phyloP scores from a whole-genome alignment of 2,888 invertebrate genomes.

The Mesochorus sp. region DNA sequence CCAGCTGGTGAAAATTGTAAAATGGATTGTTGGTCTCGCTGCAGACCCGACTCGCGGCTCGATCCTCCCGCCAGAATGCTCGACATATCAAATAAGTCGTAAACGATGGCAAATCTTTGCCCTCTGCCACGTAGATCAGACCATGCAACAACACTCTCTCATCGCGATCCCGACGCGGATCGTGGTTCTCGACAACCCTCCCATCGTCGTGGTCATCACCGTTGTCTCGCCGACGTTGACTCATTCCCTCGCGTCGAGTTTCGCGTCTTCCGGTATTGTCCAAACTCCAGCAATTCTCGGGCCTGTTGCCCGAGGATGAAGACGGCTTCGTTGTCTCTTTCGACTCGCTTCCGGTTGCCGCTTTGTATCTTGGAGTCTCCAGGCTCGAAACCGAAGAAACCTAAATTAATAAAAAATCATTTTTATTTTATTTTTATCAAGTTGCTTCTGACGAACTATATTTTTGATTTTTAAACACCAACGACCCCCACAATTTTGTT shows the following conservation, averaged over 20 bases:
- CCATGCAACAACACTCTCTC: conserved; percentile 81
- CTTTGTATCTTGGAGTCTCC: conserved; percentile 65
- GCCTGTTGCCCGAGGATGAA: conserved; percentile 64
- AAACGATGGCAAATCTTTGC: conserved; percentile 79
- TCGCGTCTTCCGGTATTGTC: conserved; percentile 61
- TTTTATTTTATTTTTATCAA: conserved; percentile 20
- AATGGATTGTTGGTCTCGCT: conserved; percentile 81
- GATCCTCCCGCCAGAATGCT: conserved; percentile 83
- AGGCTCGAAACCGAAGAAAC: conserved; percentile 52
- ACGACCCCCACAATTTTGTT: no score
- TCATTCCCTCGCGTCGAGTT: conserved; percentile 58
- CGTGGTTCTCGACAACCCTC: conserved; percentile 31
- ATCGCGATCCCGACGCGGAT: conserved; percentile 31
- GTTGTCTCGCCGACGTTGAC: conserved; percentile 61
- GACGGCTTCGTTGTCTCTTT: conserved; percentile 67
- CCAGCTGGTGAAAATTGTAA: conserved; percentile 83
- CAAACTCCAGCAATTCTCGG: conserved; percentile 62
- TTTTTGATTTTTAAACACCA: no score
- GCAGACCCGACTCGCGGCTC: conserved; percentile 81
- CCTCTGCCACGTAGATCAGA: conserved; percentile 83
- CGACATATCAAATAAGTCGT: conserved; percentile 82
- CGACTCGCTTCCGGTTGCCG: conserved; percentile 70
- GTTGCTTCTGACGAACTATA: no score
- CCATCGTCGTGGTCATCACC: conserved; percentile 63
- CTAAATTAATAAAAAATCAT: conserved; percentile 2